Percentiles rank a stretch among this genome's conserved stretches.
Conservation (phyloP, 2,888 invertebrate genomes). For the Peribatodes rhomboidaria region DNA sequence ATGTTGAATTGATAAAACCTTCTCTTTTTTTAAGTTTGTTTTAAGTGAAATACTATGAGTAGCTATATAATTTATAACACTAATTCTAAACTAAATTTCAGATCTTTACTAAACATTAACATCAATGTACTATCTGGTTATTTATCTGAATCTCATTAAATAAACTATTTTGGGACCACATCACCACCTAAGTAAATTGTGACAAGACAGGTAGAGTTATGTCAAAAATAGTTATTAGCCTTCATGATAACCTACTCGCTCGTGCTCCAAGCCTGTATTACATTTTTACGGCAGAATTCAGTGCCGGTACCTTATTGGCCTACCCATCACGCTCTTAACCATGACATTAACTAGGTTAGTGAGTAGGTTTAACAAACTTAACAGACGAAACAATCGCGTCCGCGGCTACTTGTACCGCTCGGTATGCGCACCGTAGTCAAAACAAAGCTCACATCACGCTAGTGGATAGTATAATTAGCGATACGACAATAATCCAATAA, state of each 20-base stretch:
- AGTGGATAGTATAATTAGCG: conserved; percentile 46
- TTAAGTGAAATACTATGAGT: too few species aligned
- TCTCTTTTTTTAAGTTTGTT: too few species aligned
- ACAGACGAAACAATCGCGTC: conserved; percentile 1
- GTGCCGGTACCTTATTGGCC: background rate
- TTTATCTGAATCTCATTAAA: too few species aligned
- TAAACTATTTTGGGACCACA: too few species aligned
- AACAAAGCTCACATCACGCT: conserved; percentile 30
- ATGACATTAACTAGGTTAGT: conserved; percentile 9
- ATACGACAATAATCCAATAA: conserved; percentile 58
- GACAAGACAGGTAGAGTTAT: background rate
- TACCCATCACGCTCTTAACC: background rate
- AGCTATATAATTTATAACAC: too few species aligned
- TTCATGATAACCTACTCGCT: background rate
- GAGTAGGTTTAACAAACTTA: conserved; percentile 11
- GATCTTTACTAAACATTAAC: too few species aligned
- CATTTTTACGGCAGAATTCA: background rate
- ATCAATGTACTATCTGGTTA: too few species aligned
- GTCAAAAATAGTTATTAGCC: background rate
- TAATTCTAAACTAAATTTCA: too few species aligned
- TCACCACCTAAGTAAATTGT: too few species aligned
- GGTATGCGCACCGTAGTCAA: conserved; percentile 31
- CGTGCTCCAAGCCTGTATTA: background rate
- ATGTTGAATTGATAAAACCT: too few species aligned
- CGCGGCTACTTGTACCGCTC: conserved; percentile 7